These are phyloP conservation scores for Cancer borealis DNA, from an alignment of 2,888 invertebrate genomes.

Conservation along the genomic window DNA sequence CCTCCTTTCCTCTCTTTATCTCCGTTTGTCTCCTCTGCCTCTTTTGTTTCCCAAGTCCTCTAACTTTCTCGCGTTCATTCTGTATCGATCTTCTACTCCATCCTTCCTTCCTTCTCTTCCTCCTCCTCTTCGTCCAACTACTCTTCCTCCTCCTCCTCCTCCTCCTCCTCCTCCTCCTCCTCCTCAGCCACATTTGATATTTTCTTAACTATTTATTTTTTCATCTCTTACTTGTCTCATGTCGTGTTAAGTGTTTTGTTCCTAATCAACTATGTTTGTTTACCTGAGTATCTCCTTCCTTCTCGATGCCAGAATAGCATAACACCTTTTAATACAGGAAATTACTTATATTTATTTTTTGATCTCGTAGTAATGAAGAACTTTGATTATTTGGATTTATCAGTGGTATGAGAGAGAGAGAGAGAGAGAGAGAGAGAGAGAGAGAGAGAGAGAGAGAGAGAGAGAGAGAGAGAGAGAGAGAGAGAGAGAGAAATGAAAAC, in stretches of 20 bases:
- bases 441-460: constrained; percentile 32
- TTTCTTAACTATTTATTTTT: neutral
- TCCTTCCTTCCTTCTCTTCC: neutral
- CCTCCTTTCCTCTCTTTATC: constrained; percentile 16
- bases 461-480: constrained; percentile 24
- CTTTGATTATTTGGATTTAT: too few relatives aligned
- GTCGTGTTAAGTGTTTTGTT: neutral
- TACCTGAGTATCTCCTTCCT: neutral
- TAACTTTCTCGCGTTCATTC: constrained; percentile 30
- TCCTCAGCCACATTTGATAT: too few relatives aligned
- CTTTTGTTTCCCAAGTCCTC: constrained; percentile 38
- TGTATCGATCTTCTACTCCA: constrained; percentile 5
- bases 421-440: constrained; percentile 61
- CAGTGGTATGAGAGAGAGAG: neutral
- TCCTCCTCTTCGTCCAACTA: neutral
- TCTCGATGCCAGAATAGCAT: neutral
- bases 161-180: neutral
- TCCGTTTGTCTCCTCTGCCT: constrained; percentile 37
- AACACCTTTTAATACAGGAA: neutral
- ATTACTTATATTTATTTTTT: neutral
- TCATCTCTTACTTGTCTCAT: neutral
- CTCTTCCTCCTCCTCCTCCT: neutral
- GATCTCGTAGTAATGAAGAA: too few relatives aligned
- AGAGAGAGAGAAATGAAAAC: constrained; percentile 45
- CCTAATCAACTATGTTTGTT: neutral